Base-by-base conservation (phyloP, 2,113 vertebrate genomes). In the Thunnus thynnus region DNA sequence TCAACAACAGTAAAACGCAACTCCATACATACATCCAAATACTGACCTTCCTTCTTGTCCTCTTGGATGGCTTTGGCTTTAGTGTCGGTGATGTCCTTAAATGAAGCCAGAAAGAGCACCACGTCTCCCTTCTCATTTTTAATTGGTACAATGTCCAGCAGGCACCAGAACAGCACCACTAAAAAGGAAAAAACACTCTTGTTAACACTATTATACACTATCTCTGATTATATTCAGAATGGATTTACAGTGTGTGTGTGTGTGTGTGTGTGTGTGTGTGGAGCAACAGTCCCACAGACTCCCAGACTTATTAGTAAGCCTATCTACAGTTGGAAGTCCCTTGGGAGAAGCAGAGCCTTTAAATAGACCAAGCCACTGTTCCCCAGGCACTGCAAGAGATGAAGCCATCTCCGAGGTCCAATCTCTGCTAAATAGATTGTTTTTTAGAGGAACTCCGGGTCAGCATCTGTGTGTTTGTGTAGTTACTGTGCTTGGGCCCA, bases 101-200 rank as follows among this genome's bases (percentile, higher is more conserved):
- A 99, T 55, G 98, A 99, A 27, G 97, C 96, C 92, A 99, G 95
- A 90, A 99, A 99, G 56, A 99, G 97, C 36, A 99, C 98, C 87
- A 99, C 98, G n/a, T 99, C 98, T 77, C 98, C 97, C 90, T 99
- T 99, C 86, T 99, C 98, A 60, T 99, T 99, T 94, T 99, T 99
- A 95, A 99, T 99, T 76, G 98, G 97, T 86, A 99, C 97, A 76
- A 99, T 97, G 89, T 99, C 98, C 95, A 99, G 83, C 57, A 99
- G 96, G 93, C 98, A 99, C 98, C 98, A 99, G 93, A 99, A 99
- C 73, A 97, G 94, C 91, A 94, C 95, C 57, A 95, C 98, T 99
- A 94, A 17, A 88, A 83, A 14, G 27, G 22, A 72, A 60, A 32
- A 70, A 80, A 83, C 20, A 72, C 58, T 60, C 58, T 58, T 54